phyloP scores from a whole-genome alignment of 2,113 vertebrate genomes.

The Dipodomys merriami region DNA sequence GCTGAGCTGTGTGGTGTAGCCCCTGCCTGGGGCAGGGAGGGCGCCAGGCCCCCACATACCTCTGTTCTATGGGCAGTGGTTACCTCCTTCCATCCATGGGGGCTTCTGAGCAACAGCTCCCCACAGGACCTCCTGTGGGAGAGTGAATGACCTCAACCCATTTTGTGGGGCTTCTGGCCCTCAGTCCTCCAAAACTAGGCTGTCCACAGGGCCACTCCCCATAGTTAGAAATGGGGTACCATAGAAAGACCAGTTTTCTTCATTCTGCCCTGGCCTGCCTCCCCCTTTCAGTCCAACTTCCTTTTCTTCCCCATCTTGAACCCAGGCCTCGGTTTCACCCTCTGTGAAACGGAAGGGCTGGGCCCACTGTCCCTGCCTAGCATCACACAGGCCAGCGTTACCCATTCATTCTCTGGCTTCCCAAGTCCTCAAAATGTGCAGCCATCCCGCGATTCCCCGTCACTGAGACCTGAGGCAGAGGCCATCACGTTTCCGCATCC shows the following conservation, averaged over 20 bases:
- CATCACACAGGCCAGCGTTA: neutral
- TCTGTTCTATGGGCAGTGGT: neutral
- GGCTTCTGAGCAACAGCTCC: neutral
- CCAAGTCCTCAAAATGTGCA: fast-evolving
- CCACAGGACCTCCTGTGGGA: neutral
- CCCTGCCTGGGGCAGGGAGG: too few species aligned
- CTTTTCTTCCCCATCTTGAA: fast-evolving
- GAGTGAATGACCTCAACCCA: neutral
- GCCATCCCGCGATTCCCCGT: neutral
- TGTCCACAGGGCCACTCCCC: fast-evolving
- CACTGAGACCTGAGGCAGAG: neutral
- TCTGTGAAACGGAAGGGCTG: neutral
- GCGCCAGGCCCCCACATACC: neutral
- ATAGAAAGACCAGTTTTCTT: neutral
- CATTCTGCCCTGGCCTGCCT: neutral
- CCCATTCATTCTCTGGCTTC: neutral
- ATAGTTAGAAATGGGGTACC: too few species aligned
- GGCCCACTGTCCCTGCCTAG: too few species aligned
- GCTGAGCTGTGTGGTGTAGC: neutral
- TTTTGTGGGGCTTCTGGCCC: neutral
- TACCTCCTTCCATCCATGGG: neutral
- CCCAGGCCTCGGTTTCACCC: neutral
- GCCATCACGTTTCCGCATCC: neutral
- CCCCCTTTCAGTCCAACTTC: neutral
- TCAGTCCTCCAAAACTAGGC: neutral